Evolutionary conservation across 2,888 invertebrate species (phyloP).

Genomic region (Nineta flava): DNA sequence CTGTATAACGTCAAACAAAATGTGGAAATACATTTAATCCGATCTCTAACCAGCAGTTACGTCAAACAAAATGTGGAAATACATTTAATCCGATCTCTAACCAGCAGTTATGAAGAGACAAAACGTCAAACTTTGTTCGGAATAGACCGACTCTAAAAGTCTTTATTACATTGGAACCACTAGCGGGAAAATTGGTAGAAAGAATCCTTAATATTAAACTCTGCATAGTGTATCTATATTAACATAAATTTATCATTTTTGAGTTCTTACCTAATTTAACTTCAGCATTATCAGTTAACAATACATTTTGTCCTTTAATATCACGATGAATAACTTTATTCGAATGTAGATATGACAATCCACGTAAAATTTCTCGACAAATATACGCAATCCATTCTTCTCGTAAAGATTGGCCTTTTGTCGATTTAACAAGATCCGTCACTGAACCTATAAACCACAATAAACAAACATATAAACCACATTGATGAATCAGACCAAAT

Average conservation of each 20-base stretch:
- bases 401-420: conserved; percentile 93
- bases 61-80: too few relatives aligned
- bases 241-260: not conserved
- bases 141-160: too few relatives aligned
- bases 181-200: too few relatives aligned
- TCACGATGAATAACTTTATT: conserved; percentile 99
- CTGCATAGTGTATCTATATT: not conserved
- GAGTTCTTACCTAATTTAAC: conserved; percentile 74
- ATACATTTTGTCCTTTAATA: conserved; percentile 98
- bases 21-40: too few relatives aligned
- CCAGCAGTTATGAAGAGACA: too few relatives aligned
- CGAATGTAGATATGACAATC: conserved; percentile 91
- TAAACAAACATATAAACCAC: not conserved
- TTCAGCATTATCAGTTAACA: conserved; percentile 98
- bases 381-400: conserved; percentile 99
- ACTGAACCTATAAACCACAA: conserved; percentile 56
- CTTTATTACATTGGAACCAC: too few relatives aligned
- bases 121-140: too few relatives aligned
- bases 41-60: too few relatives aligned
- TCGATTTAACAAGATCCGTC: conserved; percentile 97
- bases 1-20: too few relatives aligned
- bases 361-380: conserved; percentile 88
- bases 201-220: too few relatives aligned
- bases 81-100: too few relatives aligned
- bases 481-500: too few relatives aligned